These are phyloP conservation scores for Cotesia congregata DNA, from an alignment of 2,888 invertebrate species.

Conservation along the genomic window DNA sequence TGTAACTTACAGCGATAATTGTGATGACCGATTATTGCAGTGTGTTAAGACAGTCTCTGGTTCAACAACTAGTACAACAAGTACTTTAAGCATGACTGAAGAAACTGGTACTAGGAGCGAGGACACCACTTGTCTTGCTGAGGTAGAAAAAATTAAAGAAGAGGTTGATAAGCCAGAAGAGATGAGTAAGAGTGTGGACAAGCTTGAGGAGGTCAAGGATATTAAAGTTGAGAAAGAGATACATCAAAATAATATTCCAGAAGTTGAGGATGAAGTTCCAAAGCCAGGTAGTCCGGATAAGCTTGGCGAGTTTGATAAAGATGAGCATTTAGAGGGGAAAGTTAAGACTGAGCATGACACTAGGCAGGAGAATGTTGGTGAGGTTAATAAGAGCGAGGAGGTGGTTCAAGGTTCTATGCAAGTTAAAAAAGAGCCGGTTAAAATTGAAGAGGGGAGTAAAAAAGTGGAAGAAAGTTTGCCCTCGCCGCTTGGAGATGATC, in stretches of 20 bases:
- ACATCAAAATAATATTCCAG: constrained; percentile 48
- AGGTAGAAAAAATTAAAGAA: background rate
- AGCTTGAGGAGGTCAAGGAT: background rate
- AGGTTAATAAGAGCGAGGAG: constrained; percentile 23
- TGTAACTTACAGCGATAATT: constrained; percentile 50
- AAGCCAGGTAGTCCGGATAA: constrained; percentile 21
- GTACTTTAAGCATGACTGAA: background rate
- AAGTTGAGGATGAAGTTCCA: constrained; percentile 45
- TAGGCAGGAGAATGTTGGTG: constrained; percentile 50
- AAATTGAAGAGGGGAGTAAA: constrained; percentile 53
- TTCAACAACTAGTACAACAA: constrained; percentile 49
- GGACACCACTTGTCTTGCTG: background rate
- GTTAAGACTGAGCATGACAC: constrained; percentile 54
- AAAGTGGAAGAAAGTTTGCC: constrained; percentile 54
- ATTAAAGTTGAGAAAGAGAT: constrained; percentile 13
- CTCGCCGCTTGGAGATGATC: constrained; percentile 71
- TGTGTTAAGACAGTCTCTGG: constrained; percentile 56
- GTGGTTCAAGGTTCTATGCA: background rate
- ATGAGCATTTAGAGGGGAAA: constrained; percentile 53
- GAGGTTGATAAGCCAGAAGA: background rate
- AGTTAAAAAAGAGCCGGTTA: constrained; percentile 55
- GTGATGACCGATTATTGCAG: constrained; percentile 60
- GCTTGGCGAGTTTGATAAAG: constrained; percentile 35
- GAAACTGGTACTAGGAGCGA: background rate
- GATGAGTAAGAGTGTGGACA: background rate